Percentiles rank a stretch among this genome's conserved stretches.
Evolutionary conservation across 2,888 invertebrate genomes (phyloP).

Genomic region (Cantharis lateralis): DNA sequence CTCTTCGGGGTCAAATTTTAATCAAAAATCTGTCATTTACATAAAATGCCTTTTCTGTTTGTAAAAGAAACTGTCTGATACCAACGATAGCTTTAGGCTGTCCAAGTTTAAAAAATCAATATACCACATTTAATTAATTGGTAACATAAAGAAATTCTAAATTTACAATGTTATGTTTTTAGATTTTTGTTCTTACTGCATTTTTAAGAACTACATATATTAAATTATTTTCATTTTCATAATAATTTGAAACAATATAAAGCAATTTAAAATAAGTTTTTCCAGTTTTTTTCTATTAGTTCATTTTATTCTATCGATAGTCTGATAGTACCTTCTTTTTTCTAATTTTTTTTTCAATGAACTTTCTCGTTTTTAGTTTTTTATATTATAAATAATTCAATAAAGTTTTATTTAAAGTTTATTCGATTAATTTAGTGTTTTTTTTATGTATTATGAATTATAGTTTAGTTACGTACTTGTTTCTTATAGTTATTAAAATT

Average conservation of each 20-base stretch:
- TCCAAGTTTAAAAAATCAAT: background rate
- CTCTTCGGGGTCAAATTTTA: background rate
- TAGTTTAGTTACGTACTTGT: too few relatives aligned
- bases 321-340: too few relatives aligned
- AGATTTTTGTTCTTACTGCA: background rate
- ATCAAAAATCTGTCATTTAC: background rate
- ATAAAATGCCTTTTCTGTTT: background rate
- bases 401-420: too few relatives aligned
- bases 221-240: too few relatives aligned
- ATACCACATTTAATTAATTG: background rate
- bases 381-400: too few relatives aligned
- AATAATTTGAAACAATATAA: too few relatives aligned
- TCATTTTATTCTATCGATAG: too few relatives aligned
- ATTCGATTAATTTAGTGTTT: too few relatives aligned
- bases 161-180: background rate
- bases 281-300: too few relatives aligned
- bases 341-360: too few relatives aligned
- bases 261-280: background rate
- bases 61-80: background rate
- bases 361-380: too few relatives aligned
- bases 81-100: background rate
- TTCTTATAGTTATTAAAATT: background rate
- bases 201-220: background rate
- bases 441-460: too few relatives aligned
- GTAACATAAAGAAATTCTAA: background rate